Percentiles rank a stretch among this genome's conserved stretches.
Conservation (phyloP, 2,888 invertebrate genomes). For the Macrostomum cliftonense region DNA sequence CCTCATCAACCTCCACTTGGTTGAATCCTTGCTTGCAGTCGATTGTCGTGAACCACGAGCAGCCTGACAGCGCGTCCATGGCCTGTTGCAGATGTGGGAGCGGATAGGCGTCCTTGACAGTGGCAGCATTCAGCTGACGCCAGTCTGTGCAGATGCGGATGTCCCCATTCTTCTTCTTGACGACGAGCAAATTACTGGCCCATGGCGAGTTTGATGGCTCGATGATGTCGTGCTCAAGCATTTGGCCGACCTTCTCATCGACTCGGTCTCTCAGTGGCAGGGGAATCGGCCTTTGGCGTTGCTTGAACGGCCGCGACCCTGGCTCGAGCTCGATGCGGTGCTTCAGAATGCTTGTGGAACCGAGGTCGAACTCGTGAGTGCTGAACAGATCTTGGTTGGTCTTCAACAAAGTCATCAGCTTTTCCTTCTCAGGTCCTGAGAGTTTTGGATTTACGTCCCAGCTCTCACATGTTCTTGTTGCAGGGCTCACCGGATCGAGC, state of each 20-base stretch:
- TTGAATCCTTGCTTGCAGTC: conserved; percentile 12
- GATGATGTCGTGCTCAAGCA: conserved; percentile 13
- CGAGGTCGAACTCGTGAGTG: conserved; percentile 9
- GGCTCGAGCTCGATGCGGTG: conserved; percentile 12
- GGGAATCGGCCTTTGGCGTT: conserved; percentile 12
- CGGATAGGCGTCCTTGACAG: conserved; percentile 14
- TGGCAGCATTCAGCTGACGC: conserved; percentile 11
- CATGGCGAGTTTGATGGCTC: conserved; percentile 12
- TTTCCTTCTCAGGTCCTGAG: no score
- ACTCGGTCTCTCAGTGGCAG: conserved; percentile 15
- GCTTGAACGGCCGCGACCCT: conserved; percentile 8
- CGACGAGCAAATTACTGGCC: conserved; percentile 13
- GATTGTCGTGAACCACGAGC: conserved; percentile 9
- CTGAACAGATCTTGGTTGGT: no score
- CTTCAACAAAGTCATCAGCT: no score
- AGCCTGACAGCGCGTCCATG: conserved; percentile 11
- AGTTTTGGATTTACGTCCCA: no score
- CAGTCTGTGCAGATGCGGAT: conserved; percentile 14
- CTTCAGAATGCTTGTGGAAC: conserved; percentile 3
- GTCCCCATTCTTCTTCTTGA: conserved; percentile 11
- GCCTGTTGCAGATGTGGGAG: conserved; percentile 15
- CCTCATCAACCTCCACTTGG: conserved; percentile 13
- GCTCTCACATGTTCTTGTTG: no score
- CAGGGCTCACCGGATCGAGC: no score
- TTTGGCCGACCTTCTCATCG: conserved; percentile 12